Conservation (phyloP, 2,113 vertebrate species). For the Apodemus sylvaticus region DNA sequence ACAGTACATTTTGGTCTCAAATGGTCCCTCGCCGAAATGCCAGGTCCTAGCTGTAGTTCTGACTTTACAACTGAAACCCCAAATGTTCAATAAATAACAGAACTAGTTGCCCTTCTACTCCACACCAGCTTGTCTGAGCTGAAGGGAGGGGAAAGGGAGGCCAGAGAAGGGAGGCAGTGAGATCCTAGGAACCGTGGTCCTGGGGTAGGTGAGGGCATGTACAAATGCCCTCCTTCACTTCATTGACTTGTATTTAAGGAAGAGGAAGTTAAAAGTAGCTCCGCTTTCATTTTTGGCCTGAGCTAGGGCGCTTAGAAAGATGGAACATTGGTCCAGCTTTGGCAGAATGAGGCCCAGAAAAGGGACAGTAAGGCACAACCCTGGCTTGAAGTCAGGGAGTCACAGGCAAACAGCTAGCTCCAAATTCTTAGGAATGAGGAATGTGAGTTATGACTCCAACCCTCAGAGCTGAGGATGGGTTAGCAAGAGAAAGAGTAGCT, state of each 20-base stretch:
- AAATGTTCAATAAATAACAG: conserved; percentile 83
- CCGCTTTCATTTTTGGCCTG: conserved; percentile 75
- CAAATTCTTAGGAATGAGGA: conserved; percentile 63
- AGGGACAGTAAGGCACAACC: conserved; percentile 74
- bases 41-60: conserved; percentile 72
- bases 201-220: neutral
- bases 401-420: conserved; percentile 60
- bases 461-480: conserved; percentile 14
- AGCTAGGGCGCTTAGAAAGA: conserved; percentile 57
- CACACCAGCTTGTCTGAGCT: conserved; percentile 68
- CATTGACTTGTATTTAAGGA: conserved; percentile 44
- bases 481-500: neutral
- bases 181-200: conserved; percentile 10
- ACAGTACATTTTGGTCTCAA: conserved; percentile 85
- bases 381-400: conserved; percentile 59
- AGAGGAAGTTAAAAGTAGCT: conserved; percentile 64
- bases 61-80: conserved; percentile 74
- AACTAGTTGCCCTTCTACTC: conserved; percentile 69
- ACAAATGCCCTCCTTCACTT: conserved; percentile 33
- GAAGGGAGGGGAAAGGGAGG: neutral
- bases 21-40: conserved; percentile 84
- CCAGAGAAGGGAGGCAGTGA: conserved; percentile 48
- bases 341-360: conserved; percentile 74
- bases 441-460: conserved; percentile 64
- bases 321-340: conserved; percentile 75